Evolutionary conservation across 2,888 invertebrate species (phyloP).

Genomic region (Noctua fimbriata): DNA sequence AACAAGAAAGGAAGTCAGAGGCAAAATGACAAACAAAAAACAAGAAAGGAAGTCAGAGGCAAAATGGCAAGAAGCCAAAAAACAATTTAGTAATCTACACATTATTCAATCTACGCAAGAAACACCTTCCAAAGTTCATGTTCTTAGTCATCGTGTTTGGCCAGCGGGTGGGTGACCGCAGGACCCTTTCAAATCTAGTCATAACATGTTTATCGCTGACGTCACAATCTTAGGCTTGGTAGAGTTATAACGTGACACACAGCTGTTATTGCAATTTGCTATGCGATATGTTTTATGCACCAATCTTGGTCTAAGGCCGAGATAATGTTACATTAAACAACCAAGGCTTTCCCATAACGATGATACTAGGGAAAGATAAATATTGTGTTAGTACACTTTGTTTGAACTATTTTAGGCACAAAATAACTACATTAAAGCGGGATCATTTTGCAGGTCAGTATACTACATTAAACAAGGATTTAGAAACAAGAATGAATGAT

Average conservation of each 20-base stretch:
- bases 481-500: neutral
- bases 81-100: neutral
- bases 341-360: constrained; percentile 13
- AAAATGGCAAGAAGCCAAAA: neutral
- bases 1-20: neutral
- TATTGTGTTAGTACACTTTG: constrained; percentile 14
- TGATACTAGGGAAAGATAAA: constrained; percentile 2
- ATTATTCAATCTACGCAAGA: neutral
- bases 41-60: neutral
- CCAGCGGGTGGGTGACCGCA: constrained; percentile 42
- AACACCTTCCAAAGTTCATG: constrained; percentile 7
- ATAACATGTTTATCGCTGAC: constrained; percentile 38
- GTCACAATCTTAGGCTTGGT: constrained; percentile 39
- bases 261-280: constrained; percentile 51
- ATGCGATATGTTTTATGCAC: constrained; percentile 47
- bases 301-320: constrained; percentile 44
- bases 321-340: constrained; percentile 35
- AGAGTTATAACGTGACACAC: constrained; percentile 38
- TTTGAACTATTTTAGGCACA: neutral
- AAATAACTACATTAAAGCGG: neutral
- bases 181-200: constrained; percentile 43
- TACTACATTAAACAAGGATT: neutral
- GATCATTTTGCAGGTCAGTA: neutral
- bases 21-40: too few species aligned
- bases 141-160: constrained; percentile 35